Percentiles rank a stretch among this genome's conserved stretches.
These are phyloP conservation scores for Leucophenga montana DNA, from an alignment of 2,888 invertebrate genomes.

Conservation along the genomic window DNA sequence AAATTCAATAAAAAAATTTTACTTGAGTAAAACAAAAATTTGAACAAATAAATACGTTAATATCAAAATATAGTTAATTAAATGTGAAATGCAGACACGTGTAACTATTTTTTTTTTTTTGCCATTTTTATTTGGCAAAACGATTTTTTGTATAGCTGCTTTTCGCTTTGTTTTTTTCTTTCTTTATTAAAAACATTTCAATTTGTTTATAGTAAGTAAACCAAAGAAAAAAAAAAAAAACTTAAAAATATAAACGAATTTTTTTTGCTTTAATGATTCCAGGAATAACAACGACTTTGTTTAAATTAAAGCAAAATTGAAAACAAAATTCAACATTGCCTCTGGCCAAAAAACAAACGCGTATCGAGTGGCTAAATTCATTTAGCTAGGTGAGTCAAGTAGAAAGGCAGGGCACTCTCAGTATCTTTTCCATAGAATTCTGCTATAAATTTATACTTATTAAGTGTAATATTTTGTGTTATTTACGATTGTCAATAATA, in stretches of 20 bases:
- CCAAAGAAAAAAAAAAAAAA: constrained; percentile 1
- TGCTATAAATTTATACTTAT: background rate
- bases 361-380: constrained; percentile 7
- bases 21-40: background rate
- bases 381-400: background rate
- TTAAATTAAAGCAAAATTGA: constrained; percentile 40
- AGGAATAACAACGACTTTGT: constrained; percentile 41
- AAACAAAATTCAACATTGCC: constrained; percentile 33
- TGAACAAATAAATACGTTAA: constrained; percentile 6
- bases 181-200: background rate
- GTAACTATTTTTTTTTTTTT: background rate
- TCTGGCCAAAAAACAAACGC: background rate
- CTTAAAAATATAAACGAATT: background rate
- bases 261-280: constrained; percentile 51
- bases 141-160: background rate
- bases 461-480: constrained; percentile 7
- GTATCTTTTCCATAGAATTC: background rate
- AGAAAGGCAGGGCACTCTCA: too few species aligned
- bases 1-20: background rate
- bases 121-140: too few species aligned
- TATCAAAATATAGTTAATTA: background rate
- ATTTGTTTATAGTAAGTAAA: constrained; percentile 2
- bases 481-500: background rate
- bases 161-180: background rate
- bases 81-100: background rate